These are phyloP conservation scores for Phyllotis vaccarum DNA, from an alignment of 2,797 vertebrate species.

Conservation along the genomic window DNA sequence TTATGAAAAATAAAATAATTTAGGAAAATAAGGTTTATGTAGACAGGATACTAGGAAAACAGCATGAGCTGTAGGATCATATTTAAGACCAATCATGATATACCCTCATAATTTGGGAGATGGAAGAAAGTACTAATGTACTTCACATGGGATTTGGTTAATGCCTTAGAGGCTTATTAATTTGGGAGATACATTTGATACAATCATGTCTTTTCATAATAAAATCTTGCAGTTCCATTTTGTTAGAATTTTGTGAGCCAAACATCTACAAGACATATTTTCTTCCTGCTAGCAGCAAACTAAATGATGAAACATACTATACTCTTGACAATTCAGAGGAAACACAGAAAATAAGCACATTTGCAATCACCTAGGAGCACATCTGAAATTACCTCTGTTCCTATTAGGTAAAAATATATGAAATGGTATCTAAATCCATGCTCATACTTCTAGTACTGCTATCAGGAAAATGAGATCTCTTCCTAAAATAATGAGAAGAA, in stretches of 20 bases:
- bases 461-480: constrained; percentile 33
- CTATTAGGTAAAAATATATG: constrained; percentile 63
- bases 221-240: not conserved
- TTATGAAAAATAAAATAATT: not conserved
- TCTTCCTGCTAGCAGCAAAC: not conserved
- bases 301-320: not conserved
- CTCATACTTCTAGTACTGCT: not conserved
- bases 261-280: not conserved
- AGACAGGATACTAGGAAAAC: not conserved
- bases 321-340: constrained; percentile 32
- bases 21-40: not conserved
- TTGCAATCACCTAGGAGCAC: constrained; percentile 38
- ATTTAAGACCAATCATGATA: not conserved
- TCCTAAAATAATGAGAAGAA: constrained; percentile 65
- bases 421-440: not conserved
- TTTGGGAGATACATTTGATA: not conserved
- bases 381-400: constrained; percentile 34
- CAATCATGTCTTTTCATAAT: not conserved
- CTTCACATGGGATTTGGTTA: not conserved
- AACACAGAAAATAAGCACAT: constrained; percentile 60
- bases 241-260: constrained; percentile 14
- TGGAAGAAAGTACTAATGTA: not conserved
- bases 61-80: not conserved
- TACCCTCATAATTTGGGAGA: not conserved
- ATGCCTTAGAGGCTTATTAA: not conserved